phyloP scores from a whole-genome alignment of 2,113 vertebrate genomes.

The Macquaria australasica region DNA sequence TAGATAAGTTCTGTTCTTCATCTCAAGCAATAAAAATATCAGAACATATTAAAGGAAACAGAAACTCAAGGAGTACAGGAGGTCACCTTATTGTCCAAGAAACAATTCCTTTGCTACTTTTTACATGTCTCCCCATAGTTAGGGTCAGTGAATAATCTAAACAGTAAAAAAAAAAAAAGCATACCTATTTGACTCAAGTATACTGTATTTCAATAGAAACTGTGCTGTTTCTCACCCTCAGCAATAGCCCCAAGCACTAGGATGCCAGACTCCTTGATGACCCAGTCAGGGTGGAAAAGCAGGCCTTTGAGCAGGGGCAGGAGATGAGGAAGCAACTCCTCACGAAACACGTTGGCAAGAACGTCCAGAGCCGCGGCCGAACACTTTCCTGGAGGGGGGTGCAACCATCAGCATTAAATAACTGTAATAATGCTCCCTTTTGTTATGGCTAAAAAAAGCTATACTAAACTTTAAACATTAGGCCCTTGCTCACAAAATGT shows the following conservation, averaged over 20 bases:
- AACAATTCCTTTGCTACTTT: background rate
- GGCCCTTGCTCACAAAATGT: background rate
- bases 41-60: background rate
- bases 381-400: slow-evolving; percentile 88
- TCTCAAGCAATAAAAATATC: background rate
- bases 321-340: slow-evolving; percentile 93
- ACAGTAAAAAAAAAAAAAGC: too few species aligned
- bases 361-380: slow-evolving; percentile 93
- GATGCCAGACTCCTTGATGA: slow-evolving; percentile 95
- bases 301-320: slow-evolving; percentile 93
- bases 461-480: background rate
- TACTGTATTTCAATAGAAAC: background rate
- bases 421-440: background rate
- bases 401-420: background rate
- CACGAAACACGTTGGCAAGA: slow-evolving; percentile 94
- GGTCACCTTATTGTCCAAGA: background rate
- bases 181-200: background rate
- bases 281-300: slow-evolving; percentile 96
- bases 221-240: slow-evolving; percentile 82
- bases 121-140: background rate
- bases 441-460: background rate
- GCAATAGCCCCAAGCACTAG: slow-evolving; percentile 94
- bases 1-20: background rate
- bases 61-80: background rate
- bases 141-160: too few species aligned